phyloP scores from a whole-genome alignment of 2,797 vertebrate species.

The Artibeus lituratus region DNA sequence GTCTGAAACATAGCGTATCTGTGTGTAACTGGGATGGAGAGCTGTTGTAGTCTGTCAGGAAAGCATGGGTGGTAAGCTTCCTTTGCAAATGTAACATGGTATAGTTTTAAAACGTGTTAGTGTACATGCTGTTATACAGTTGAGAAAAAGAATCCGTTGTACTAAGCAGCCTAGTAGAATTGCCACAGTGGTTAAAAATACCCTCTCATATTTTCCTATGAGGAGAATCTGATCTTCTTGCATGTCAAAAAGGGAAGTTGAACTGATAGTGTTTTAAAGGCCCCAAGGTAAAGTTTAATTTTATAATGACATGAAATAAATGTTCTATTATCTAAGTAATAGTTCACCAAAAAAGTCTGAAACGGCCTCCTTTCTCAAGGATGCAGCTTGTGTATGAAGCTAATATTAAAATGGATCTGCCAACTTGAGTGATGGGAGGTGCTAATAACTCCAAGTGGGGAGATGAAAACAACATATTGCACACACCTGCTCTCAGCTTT shows the following conservation, averaged over 20 bases:
- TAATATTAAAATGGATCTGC: constrained; percentile 69
- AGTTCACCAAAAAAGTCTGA: constrained; percentile 51
- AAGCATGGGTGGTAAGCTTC: neutral
- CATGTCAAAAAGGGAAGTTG: constrained; percentile 14
- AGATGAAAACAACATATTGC: constrained; percentile 59
- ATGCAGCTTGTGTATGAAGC: constrained; percentile 23
- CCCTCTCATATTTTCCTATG: constrained; percentile 8
- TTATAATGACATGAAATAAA: constrained; percentile 61
- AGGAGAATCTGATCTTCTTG: constrained; percentile 29
- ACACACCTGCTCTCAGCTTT: constrained; percentile 51
- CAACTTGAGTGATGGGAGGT: constrained; percentile 63
- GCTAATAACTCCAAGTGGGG: constrained; percentile 58
- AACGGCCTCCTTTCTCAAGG: constrained; percentile 37
- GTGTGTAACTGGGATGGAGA: neutral
- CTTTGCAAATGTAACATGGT: neutral
- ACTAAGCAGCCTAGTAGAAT: neutral
- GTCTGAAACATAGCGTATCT: neutral
- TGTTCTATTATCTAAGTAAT: constrained; percentile 54
- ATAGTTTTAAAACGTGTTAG: neutral
- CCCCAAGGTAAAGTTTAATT: constrained; percentile 64
- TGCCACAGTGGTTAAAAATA: neutral
- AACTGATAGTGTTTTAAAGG: constrained; percentile 58
- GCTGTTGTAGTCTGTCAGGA: neutral
- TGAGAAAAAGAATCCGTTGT: neutral
- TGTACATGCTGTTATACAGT: neutral